Base-by-base conservation (phyloP, 1,140 invertebrate species). In the Contarinia nasturtii region DNA sequence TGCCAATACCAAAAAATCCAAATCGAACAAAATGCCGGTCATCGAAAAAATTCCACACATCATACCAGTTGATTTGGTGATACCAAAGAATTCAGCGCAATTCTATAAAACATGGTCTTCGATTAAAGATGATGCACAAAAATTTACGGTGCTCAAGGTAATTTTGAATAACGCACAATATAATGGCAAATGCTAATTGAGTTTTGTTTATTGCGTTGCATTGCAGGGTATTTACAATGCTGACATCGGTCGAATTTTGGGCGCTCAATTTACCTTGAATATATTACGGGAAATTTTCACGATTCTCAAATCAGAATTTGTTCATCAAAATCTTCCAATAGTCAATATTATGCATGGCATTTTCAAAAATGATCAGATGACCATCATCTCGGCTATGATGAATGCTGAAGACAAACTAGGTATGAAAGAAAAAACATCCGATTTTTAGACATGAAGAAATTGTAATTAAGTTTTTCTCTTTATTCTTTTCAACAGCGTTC, bases 101-200 rank as follows among this genome's bases (percentile, higher is more conserved):
- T 63, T 63, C 34, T 58, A 63, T 46, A 51, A 57, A 1, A 58
- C 57, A 12, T 63, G 60, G 60, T 63, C 58, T 44, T 60, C 61
- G 43, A 38, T 63, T 2, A 40, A 53, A 18, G 43, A 55, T n/a
- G 20, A 46, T 14, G 14, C 3, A 8, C 55, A 61, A 38, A 63
- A 63, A 47, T 63, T 59, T 48, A 33, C 52, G 5, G 63, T 63
- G 45, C 47, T 53, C 36, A 53, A 50, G 38, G 48, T 53, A 49
- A 41, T 4, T 12, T 33, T 37, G 7, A 11, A 17, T 42, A 22
- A 11, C 17, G n/a, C 17, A 34, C 7, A 36, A 15, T 11, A 10
- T 27, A 27, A 15, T n/a, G n/a, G n/a, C 12, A 21, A 34, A 2
- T 40, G 27, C 27, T 27, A 7, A 20, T 46, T 37, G 19, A 44